Conservation (phyloP, 2,797 vertebrate genomes). For the Podarcis siculus region DNA sequence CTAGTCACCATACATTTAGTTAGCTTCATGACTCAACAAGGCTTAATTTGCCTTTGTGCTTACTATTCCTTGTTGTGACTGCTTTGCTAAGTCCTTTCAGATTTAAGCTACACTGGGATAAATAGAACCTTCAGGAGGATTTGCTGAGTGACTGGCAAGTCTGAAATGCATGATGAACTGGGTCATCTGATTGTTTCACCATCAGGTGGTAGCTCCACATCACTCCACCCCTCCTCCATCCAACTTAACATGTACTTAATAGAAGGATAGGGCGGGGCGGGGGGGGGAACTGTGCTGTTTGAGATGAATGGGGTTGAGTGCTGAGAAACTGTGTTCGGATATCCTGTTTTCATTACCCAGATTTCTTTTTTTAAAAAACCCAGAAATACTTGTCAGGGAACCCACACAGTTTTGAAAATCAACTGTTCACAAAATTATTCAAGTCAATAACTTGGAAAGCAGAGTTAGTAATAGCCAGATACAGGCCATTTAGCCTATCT, state of each 20-base stretch:
- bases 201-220: neutral
- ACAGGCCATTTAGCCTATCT: neutral
- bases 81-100: neutral
- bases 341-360: slow-evolving; percentile 7
- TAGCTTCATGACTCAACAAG: neutral
- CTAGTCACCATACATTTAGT: neutral
- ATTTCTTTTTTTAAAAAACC: neutral
- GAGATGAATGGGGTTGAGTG: neutral
- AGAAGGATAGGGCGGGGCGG: neutral
- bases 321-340: slow-evolving; percentile 28
- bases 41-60: neutral
- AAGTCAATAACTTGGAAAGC: slow-evolving; percentile 7
- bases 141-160: neutral
- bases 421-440: slow-evolving; percentile 17
- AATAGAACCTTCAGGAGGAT: neutral
- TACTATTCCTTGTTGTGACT: neutral
- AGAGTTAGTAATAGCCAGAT: neutral
- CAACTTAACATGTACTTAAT: slow-evolving; percentile 5
- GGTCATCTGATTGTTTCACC: neutral
- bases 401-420: slow-evolving; percentile 1
- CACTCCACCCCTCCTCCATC: slow-evolving; percentile 1
- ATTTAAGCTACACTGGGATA: neutral
- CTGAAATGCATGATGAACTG: neutral
- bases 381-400: slow-evolving; percentile 9
- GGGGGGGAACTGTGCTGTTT: slow-evolving; percentile 15